phyloP scores from a whole-genome alignment of 2,113 vertebrate species.

The Bolborhynchus lineola region DNA sequence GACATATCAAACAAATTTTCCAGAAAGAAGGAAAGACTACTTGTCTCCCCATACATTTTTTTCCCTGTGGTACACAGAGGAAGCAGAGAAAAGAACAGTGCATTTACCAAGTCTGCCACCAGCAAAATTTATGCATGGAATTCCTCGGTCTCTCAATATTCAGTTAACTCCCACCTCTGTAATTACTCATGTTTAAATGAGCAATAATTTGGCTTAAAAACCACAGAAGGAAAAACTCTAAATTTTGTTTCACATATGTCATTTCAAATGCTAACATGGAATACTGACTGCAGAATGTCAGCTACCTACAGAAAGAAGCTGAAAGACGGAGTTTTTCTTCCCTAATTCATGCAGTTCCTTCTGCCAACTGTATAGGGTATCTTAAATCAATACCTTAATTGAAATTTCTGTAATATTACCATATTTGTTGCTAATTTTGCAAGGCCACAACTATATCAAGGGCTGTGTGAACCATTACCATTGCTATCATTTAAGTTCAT shows the following conservation, averaged over 20 bases:
- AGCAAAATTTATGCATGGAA: background rate
- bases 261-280: background rate
- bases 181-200: background rate
- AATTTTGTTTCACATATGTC: background rate
- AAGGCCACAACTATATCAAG: background rate
- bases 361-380: background rate
- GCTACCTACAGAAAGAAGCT: background rate
- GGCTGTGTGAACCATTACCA: background rate
- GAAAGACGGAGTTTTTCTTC: background rate
- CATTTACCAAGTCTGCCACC: background rate
- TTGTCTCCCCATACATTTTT: too few relatives aligned
- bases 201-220: background rate
- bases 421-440: background rate
- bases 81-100: background rate
- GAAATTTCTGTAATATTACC: background rate
- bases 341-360: background rate
- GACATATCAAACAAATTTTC: background rate
- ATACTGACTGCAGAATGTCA: background rate
- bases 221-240: background rate
- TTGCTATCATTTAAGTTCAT: background rate
- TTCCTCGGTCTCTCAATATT: background rate
- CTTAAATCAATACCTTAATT: constrained; percentile 8
- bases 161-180: background rate
- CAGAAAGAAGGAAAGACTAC: background rate
- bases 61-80: background rate